These are phyloP conservation scores for Agonopterix heracliana DNA, from an alignment of 2,888 invertebrate species.

Conservation along the genomic window DNA sequence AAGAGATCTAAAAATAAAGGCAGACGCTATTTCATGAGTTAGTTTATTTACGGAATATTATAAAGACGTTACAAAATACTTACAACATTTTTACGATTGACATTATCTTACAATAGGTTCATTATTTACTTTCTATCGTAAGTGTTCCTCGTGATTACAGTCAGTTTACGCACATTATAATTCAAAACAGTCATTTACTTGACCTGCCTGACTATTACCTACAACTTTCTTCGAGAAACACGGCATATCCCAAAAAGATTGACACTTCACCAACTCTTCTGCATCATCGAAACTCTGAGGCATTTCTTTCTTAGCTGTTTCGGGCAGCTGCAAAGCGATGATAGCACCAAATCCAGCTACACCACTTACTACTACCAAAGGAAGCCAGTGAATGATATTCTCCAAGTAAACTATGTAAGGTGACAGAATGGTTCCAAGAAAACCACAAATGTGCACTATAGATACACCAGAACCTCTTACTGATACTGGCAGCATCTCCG, in stretches of 20 bases:
- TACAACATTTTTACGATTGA: no score
- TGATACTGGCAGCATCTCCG: constrained; percentile 44
- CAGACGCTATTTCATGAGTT: no score
- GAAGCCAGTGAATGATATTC: constrained; percentile 23
- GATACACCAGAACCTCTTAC: constrained; percentile 46
- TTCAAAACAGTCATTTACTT: no score
- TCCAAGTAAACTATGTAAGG: constrained; percentile 35
- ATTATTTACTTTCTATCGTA: no score
- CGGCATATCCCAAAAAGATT: constrained; percentile 28
- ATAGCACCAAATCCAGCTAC: constrained; percentile 21
- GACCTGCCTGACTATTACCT: no score
- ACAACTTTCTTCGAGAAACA: constrained; percentile 17
- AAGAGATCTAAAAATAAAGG: no score
- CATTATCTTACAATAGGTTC: no score
- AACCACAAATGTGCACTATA: constrained; percentile 43
- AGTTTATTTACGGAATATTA: no score
- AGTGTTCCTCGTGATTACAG: no score
- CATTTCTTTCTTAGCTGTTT: constrained; percentile 32
- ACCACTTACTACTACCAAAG: constrained; percentile 22
- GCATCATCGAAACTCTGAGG: constrained; percentile 37
- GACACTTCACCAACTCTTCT: constrained; percentile 22
- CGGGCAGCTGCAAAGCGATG: constrained; percentile 19
- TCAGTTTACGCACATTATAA: no score
- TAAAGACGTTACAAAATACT: no score
- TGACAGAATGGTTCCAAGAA: constrained; percentile 37